Evolutionary conservation across 2,113 vertebrate species (phyloP), one percentile per base, ranked within the genome.

Genomic region (Pionites leucogaster): DNA sequence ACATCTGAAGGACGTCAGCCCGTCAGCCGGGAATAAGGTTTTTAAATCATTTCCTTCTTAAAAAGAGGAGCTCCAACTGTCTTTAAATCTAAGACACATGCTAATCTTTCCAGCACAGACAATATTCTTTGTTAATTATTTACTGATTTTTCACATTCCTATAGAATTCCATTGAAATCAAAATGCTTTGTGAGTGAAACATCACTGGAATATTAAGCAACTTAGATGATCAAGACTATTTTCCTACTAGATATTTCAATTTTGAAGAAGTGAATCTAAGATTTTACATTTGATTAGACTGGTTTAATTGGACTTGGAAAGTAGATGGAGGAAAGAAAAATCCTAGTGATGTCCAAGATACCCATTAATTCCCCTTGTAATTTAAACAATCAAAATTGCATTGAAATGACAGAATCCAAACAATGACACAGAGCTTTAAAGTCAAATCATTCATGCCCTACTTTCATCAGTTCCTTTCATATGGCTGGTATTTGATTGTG

Each of bases 1-100:
- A 14, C 75, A 93, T 86, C 74, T 86, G 67, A 95, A 95, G 69
- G 42, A 86, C 41, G 42, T 59, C 76, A 95, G 27, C 81, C 42
- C 49, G 47, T 69, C 76, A 95, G 27, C 79, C 41, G 67, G 50
- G 44, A 63, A 74, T 77, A 87, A 81, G 27, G n/a, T 57, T 93
- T 92, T 90, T 68, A 95, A 81, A 75, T 59, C 1, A 9, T 59
- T 93, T 83, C 76, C 37, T 62, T 78, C 35, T 83, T 76, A n/a
- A 46, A 69, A 63, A 67, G 1, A 69, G 37, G 29, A 81, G 4
- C 27, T 83, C 53, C 37, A 46, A 35, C 22, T 55, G n/a, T 44
- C 59, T 91, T 77, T 84, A 82, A 25, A 47, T 85, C 12, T 71
- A 53, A 72, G 53, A 24, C 41, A 82, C 19, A 10, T 70, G 44